Percentiles rank a stretch among this genome's conserved stretches.
Evolutionary conservation across 2,797 vertebrate species (phyloP).

Genomic region (Telmatherina bonti): DNA sequence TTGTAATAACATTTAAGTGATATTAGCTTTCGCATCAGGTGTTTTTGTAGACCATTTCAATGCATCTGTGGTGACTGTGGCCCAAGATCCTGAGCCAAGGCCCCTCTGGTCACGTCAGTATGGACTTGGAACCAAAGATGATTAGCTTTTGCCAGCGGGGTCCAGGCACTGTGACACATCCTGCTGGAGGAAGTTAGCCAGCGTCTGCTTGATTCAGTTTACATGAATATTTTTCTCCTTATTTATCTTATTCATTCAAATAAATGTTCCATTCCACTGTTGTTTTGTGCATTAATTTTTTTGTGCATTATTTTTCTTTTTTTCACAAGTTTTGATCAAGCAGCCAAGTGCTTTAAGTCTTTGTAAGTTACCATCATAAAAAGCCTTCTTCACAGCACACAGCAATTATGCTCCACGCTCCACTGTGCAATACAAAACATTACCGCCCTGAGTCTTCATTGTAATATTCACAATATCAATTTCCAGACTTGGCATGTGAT

Average conservation of each 20-base stretch:
- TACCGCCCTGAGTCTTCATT: neutral
- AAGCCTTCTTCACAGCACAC: neutral
- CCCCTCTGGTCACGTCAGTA: slow-evolving; percentile 30
- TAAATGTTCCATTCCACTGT: neutral
- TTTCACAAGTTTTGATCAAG: neutral
- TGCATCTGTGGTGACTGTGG: slow-evolving; percentile 16
- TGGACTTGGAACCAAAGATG: slow-evolving; percentile 42
- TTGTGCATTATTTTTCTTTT: neutral
- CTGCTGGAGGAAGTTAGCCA: slow-evolving; percentile 18
- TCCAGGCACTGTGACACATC: slow-evolving; percentile 33
- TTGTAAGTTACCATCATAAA: slow-evolving; percentile 4
- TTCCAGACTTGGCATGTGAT: slow-evolving; percentile 54
- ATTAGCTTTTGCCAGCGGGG: slow-evolving; percentile 43
- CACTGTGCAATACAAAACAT: slow-evolving; percentile 8
- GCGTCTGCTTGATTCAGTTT: slow-evolving; percentile 24
- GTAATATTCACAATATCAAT: slow-evolving; percentile 34
- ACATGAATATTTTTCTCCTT: slow-evolving; percentile 2
- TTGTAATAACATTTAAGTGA: slow-evolving; percentile 32
- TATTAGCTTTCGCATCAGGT: slow-evolving; percentile 28
- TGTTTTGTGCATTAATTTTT: neutral
- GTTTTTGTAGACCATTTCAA: slow-evolving; percentile 24
- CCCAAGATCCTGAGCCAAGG: slow-evolving; percentile 21
- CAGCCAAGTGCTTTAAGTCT: neutral
- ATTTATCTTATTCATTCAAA: neutral
- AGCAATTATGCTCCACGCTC: slow-evolving; percentile 11